A percentile compares a stretch with the other conserved stretches of the same genome.
These are phyloP conservation scores for Phoebastria nigripes DNA, from an alignment of 2,797 vertebrate species.

Conservation along the genomic window DNA sequence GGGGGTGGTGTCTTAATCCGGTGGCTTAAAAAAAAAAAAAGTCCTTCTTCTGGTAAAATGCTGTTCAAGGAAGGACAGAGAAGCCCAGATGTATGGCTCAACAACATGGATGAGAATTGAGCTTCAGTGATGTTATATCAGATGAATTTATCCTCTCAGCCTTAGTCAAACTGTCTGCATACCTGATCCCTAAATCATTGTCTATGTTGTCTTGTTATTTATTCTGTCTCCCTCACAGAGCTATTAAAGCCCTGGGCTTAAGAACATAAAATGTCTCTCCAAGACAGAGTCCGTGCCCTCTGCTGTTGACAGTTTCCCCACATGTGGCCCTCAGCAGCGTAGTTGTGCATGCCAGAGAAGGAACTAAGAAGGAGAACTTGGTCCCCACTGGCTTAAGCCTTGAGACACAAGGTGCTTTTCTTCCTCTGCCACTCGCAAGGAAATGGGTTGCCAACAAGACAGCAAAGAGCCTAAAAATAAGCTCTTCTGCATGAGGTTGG, in stretches of 20 bases:
- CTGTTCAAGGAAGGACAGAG: not conserved
- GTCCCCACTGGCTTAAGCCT: not conserved
- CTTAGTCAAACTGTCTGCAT: not conserved
- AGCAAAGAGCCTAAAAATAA: not conserved
- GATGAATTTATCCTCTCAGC: not conserved
- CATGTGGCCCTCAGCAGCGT: accelerated
- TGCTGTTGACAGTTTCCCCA: not conserved
- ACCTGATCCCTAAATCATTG: slow-evolving; percentile 19
- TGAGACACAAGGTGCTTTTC: not conserved
- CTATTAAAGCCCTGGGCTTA: not conserved
- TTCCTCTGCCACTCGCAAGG: not conserved
- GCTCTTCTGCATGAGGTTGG: not conserved
- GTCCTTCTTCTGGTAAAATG: not conserved
- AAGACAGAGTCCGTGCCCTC: not conserved
- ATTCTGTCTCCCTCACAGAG: not conserved
- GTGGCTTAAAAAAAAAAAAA: not conserved
- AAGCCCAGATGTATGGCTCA: not conserved
- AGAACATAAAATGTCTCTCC: not conserved
- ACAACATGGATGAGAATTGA: not conserved
- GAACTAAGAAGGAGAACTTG: not conserved
- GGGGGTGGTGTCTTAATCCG: not conserved
- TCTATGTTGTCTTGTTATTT: not conserved
- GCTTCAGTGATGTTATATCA: not conserved
- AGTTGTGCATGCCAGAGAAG: not conserved
- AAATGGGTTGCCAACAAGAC: not conserved